A percentile compares a stretch with the other conserved stretches of the same genome.
phyloP scores from a whole-genome alignment of 2,888 invertebrate species.

The Pheosia gnoma region DNA sequence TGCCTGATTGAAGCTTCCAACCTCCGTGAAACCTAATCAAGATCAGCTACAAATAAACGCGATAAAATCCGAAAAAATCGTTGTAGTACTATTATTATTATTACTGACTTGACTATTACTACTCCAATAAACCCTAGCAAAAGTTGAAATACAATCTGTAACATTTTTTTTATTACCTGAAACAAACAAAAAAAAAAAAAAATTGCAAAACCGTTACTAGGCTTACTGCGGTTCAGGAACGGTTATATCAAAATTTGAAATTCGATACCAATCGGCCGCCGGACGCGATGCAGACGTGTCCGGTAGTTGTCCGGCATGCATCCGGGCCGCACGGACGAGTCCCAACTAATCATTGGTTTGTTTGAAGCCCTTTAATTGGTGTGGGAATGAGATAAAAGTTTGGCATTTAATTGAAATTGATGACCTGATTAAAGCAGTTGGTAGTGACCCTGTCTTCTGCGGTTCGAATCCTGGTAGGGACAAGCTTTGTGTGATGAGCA shows the following conservation, averaged over 20 bases:
- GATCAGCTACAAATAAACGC: neutral
- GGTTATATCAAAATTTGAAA: slow-evolving; percentile 33
- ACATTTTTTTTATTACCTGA: no score
- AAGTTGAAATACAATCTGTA: no score
- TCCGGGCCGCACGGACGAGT: slow-evolving; percentile 10
- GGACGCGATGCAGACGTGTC: slow-evolving; percentile 23
- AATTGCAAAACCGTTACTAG: neutral
- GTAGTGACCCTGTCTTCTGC: no score
- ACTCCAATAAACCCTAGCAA: no score
- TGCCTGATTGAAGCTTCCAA: slow-evolving; percentile 3
- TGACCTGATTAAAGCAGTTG: no score
- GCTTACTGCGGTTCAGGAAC: neutral
- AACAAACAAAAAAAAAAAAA: neutral
- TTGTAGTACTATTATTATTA: no score
- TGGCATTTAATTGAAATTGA: no score
- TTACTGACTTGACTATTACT: no score
- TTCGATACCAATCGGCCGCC: slow-evolving; percentile 32
- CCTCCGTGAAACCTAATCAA: slow-evolving; percentile 2
- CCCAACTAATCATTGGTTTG: slow-evolving; percentile 12
- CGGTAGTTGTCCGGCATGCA: slow-evolving; percentile 14
- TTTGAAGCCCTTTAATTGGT: slow-evolving; percentile 3
- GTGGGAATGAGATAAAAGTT: neutral
- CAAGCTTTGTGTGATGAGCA: no score
- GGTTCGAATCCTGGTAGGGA: no score
- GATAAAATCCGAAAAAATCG: no score